A percentile compares a stretch with the other conserved stretches of the same genome.
Evolutionary conservation across 2,113 vertebrate species (phyloP).

Genomic region (Phainopepla nitens): DNA sequence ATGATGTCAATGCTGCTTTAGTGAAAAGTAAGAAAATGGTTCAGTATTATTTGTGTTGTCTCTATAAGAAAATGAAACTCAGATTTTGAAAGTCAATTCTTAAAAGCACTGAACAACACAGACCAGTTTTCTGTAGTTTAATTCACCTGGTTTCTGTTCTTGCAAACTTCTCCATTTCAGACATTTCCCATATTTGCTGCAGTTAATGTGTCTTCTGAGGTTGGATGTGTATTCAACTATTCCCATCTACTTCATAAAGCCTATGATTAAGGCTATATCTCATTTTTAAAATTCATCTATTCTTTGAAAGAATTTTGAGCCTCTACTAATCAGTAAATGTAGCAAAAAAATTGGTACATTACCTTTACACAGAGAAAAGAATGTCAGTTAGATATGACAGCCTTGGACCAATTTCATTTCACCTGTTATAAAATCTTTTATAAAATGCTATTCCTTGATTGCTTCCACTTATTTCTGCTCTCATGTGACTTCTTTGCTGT

Average conservation of each 20-base stretch:
- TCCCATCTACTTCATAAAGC: neutral
- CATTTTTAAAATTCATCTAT: neutral
- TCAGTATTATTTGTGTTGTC: neutral
- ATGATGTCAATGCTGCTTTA: neutral
- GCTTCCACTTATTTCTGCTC: neutral
- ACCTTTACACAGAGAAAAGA: neutral
- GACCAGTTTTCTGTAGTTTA: neutral
- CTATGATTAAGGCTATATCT: neutral
- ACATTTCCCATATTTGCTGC: neutral
- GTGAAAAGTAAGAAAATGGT: neutral
- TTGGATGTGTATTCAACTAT: neutral
- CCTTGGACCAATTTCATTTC: neutral
- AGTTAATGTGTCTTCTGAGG: neutral
- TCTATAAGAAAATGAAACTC: neutral
- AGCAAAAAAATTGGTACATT: neutral
- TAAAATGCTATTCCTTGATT: neutral
- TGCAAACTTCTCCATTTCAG: neutral
- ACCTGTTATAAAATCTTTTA: neutral
- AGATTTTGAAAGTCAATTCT: neutral
- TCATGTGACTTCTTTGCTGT: neutral
- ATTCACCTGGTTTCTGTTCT: neutral
- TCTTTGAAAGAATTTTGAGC: neutral
- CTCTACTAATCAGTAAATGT: neutral
- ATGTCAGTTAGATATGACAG: neutral
- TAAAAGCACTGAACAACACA: neutral